A percentile compares a stretch with the other conserved stretches of the same genome.
Evolutionary conservation across 2,797 vertebrate species (phyloP).

Genomic region (Gouania willdenowi): DNA sequence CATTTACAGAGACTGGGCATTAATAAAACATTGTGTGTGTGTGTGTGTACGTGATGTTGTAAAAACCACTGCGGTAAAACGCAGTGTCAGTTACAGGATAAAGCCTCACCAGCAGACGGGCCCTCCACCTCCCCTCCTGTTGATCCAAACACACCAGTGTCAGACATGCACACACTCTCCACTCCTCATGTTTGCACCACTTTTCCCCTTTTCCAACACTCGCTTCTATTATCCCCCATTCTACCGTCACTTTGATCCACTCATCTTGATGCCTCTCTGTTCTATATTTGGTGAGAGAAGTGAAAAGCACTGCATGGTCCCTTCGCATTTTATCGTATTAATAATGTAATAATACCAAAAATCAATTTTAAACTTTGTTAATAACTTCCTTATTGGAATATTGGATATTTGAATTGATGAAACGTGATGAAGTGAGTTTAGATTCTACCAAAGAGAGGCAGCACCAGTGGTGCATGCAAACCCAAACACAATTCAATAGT

Average conservation of each 20-base stretch:
- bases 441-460: constrained; percentile 1
- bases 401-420: background rate
- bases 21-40: background rate
- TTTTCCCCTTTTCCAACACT: too few relatives aligned
- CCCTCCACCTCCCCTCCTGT: background rate
- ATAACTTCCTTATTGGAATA: too few relatives aligned
- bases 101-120: background rate
- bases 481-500: constrained; percentile 30
- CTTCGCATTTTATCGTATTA: too few relatives aligned
- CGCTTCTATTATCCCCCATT: too few relatives aligned
- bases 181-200: too few relatives aligned
- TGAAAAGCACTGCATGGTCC: too few relatives aligned
- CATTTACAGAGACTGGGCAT: too few relatives aligned
- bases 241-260: too few relatives aligned
- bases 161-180: background rate
- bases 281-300: too few relatives aligned
- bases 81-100: background rate
- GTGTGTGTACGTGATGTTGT: background rate
- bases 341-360: too few relatives aligned
- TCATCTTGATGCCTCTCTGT: too few relatives aligned
- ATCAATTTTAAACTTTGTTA: too few relatives aligned
- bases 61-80: background rate
- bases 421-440: constrained; percentile 3
- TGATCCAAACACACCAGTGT: background rate
- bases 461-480: background rate